phyloP scores from a whole-genome alignment of 2,113 vertebrate species.

The Trichechus manatus region DNA sequence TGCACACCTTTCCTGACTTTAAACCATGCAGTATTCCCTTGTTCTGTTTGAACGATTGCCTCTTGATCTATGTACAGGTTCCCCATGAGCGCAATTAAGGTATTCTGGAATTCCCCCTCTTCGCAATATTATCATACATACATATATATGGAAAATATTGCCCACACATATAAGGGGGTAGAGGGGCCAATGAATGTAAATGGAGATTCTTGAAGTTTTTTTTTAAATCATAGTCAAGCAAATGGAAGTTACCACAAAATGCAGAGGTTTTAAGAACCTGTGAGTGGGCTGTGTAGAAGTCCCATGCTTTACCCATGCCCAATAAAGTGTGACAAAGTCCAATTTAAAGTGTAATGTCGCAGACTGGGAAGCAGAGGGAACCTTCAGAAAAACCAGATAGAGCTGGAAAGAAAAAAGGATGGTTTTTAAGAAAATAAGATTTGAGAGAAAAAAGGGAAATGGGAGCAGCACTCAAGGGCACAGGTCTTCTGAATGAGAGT shows the following conservation, averaged over 20 bases:
- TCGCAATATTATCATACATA: no score
- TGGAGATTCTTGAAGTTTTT: no score
- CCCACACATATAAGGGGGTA: no score
- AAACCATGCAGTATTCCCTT: no score
- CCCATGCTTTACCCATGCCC: background rate
- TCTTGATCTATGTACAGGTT: no score
- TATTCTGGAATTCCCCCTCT: no score
- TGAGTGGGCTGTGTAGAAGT: background rate
- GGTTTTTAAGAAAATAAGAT: background rate
- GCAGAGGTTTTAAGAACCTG: conserved; percentile 5
- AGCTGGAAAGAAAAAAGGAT: background rate
- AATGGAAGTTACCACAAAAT: conserved; percentile 7
- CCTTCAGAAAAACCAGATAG: background rate
- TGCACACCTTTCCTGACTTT: no score
- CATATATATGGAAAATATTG: background rate
- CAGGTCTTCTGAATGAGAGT: background rate
- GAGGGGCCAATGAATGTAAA: no score
- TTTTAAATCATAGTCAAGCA: background rate
- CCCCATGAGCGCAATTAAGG: no score
- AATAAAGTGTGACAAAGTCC: background rate
- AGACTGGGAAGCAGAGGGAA: background rate
- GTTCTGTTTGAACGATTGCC: no score
- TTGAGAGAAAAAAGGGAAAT: conserved; percentile 1
- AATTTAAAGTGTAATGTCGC: background rate
- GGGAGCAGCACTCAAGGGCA: background rate